A percentile compares a stretch with the other conserved stretches of the same genome.
Evolutionary conservation across 2,888 invertebrate genomes (phyloP).

Genomic region (Pristionchus maxplancki): DNA sequence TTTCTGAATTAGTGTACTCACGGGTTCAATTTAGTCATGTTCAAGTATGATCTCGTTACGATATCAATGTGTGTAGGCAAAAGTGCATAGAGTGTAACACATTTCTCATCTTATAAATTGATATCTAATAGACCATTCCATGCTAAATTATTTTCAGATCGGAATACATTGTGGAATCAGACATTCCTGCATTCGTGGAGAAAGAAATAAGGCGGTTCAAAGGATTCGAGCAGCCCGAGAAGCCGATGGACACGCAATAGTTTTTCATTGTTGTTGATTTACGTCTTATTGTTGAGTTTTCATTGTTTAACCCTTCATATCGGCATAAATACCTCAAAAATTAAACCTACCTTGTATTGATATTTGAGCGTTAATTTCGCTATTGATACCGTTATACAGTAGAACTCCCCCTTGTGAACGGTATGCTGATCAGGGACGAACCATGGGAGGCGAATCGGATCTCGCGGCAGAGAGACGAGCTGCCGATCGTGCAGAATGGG

Average conservation of each 20-base stretch:
- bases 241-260: constrained; percentile 44
- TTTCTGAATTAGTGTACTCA: too few relatives aligned
- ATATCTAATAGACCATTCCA: too few relatives aligned
- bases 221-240: constrained; percentile 44
- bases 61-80: too few relatives aligned
- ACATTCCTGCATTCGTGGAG: constrained; percentile 59
- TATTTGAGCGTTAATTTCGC: background rate
- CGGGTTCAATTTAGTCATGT: too few relatives aligned
- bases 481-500: constrained; percentile 73
- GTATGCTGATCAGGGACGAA: background rate
- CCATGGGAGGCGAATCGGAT: constrained; percentile 61
- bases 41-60: too few relatives aligned
- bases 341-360: background rate
- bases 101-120: too few relatives aligned
- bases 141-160: constrained; percentile 46
- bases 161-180: constrained; percentile 58
- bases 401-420: too few relatives aligned
- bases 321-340: background rate
- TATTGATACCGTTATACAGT: background rate
- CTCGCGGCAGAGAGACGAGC: constrained; percentile 61
- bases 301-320: background rate
- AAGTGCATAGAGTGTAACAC: too few relatives aligned
- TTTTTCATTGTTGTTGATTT: constrained; percentile 33
- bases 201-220: constrained; percentile 40
- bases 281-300: constrained; percentile 35